phyloP scores from a whole-genome alignment of 2,113 vertebrate species.

The Eulemur rufifrons region DNA sequence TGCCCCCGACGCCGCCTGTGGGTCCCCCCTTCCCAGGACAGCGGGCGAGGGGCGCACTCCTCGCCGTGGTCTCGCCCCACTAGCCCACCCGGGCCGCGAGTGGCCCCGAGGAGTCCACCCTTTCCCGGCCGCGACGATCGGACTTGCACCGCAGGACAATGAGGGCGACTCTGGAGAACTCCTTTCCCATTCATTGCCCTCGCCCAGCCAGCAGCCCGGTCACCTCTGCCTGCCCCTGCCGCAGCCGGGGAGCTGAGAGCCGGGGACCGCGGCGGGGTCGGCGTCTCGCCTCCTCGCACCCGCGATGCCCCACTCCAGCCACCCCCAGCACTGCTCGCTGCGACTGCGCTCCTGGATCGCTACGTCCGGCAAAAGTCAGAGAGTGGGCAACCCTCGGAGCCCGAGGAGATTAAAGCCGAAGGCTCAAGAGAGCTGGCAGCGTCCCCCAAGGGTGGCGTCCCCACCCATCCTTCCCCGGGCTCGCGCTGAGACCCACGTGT shows the following conservation, averaged over 20 bases:
- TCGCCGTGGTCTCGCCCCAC: neutral
- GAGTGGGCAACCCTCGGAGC: neutral
- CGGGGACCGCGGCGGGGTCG: too few species aligned
- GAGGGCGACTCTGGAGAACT: neutral
- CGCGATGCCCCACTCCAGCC: too few species aligned
- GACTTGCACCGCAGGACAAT: neutral
- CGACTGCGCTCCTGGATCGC: neutral
- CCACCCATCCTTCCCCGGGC: neutral
- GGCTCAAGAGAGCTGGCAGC: neutral
- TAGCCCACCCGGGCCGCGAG: neutral
- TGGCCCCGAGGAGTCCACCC: neutral
- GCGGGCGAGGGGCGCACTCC: neutral
- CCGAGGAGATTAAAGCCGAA: neutral
- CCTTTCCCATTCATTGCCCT: slow-evolving; percentile 12
- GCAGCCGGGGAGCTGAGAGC: neutral
- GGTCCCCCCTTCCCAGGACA: neutral
- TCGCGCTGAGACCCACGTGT: neutral
- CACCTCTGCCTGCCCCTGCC: neutral
- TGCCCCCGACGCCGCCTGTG: neutral
- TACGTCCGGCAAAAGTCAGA: slow-evolving; percentile 42
- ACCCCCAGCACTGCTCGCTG: neutral
- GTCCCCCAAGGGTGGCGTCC: neutral
- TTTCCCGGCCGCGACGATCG: neutral
- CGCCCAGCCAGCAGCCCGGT: neutral
- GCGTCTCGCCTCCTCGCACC: neutral